Percentiles rank a stretch among this genome's conserved stretches.
Conservation (phyloP, 2,888 invertebrate species). For the Himalopsyche tibetana region DNA sequence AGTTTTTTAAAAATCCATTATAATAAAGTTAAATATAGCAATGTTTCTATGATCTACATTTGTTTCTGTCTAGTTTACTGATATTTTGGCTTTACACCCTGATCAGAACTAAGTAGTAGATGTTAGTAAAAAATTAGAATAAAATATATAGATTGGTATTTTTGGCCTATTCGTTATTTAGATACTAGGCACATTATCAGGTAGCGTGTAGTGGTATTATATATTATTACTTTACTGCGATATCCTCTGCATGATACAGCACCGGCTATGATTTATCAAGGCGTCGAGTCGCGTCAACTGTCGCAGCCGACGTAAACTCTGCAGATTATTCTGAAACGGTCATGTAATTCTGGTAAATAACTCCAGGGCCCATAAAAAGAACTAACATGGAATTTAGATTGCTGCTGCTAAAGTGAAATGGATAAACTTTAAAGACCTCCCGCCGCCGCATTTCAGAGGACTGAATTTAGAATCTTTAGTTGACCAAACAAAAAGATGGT, state of each 20-base stretch:
- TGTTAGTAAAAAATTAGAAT: too few species aligned
- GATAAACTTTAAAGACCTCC: not conserved
- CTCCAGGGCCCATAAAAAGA: slow-evolving; percentile 4
- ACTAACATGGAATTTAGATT: slow-evolving; percentile 31
- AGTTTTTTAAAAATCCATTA: too few species aligned
- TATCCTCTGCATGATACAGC: not conserved
- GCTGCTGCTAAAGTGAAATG: not conserved
- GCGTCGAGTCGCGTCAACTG: slow-evolving; percentile 22
- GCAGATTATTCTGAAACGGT: not conserved
- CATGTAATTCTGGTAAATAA: slow-evolving; percentile 31
- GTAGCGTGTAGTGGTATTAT: not conserved
- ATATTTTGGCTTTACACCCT: too few species aligned
- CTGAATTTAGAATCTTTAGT: too few species aligned
- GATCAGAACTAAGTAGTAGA: too few species aligned
- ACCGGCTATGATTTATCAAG: not conserved
- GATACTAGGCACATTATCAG: too few species aligned
- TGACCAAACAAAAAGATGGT: too few species aligned
- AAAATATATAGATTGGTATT: too few species aligned
- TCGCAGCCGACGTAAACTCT: not conserved
- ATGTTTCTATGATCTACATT: too few species aligned
- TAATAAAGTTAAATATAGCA: too few species aligned
- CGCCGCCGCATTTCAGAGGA: too few species aligned
- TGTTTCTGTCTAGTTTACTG: too few species aligned
- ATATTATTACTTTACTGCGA: not conserved
- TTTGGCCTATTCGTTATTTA: not conserved